These are phyloP conservation scores for Desmophyllum pertusum DNA, from an alignment of 92 coral and sea anemone species.

Conservation along the genomic window DNA sequence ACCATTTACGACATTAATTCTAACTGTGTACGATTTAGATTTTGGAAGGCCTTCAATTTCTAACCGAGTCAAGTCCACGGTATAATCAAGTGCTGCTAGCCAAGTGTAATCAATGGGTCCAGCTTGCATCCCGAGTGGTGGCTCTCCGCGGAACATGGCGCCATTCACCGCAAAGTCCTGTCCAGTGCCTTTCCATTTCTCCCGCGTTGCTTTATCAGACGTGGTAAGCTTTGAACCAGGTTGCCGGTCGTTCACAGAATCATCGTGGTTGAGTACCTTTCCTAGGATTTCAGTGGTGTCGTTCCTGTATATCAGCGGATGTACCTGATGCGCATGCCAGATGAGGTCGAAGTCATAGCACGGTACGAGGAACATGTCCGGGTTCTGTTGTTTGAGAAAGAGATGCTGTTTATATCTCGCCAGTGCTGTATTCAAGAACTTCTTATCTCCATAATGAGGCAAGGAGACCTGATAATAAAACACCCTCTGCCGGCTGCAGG, in stretches of 20 bases:
- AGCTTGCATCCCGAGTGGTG: slow-evolving; percentile 20
- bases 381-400: slow-evolving; percentile 30
- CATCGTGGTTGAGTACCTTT: slow-evolving; percentile 47
- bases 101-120: slow-evolving; percentile 26
- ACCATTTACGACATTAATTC: slow-evolving; percentile 7
- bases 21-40: slow-evolving; percentile 37
- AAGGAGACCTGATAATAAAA: slow-evolving; percentile 58
- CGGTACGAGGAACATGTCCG: slow-evolving; percentile 52
- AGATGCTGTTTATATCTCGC: slow-evolving; percentile 40
- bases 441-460: slow-evolving; percentile 49
- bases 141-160: slow-evolving; percentile 69
- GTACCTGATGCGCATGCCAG: slow-evolving; percentile 69
- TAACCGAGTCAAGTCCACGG: slow-evolving; percentile 16
- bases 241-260: slow-evolving; percentile 53
- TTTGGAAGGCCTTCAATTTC: slow-evolving; percentile 52
- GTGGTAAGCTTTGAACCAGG: slow-evolving; percentile 55
- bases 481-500: slow-evolving; percentile 47
- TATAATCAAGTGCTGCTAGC: slow-evolving; percentile 13
- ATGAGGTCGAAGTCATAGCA: slow-evolving; percentile 68
- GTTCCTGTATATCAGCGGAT: slow-evolving; percentile 48
- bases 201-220: slow-evolving; percentile 41
- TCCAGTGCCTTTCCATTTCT: slow-evolving; percentile 41
- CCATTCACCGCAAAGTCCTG: slow-evolving; percentile 42
- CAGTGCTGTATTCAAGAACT: slow-evolving; percentile 29
- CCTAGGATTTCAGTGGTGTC: slow-evolving; percentile 55